Conservation (phyloP, 1,140 invertebrate genomes). For the Diorhabda sublineata region DNA sequence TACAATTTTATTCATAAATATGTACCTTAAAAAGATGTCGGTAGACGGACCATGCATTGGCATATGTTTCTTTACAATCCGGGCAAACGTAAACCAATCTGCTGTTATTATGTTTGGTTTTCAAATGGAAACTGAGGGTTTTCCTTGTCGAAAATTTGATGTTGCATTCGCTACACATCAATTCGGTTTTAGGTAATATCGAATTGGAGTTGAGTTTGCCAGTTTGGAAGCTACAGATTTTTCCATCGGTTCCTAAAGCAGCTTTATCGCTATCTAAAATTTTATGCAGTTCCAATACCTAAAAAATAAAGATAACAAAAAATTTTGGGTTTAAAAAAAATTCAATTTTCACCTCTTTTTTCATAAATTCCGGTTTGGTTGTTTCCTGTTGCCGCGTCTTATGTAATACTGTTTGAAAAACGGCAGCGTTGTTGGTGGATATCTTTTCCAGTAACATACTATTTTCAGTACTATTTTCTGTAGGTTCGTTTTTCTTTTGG, state of each 20-base stretch:
- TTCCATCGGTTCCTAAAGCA: constrained; percentile 58
- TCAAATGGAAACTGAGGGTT: constrained; percentile 64
- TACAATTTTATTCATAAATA: neutral
- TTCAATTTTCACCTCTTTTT: constrained; percentile 29
- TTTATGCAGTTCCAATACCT: constrained; percentile 55
- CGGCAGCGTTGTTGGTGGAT: constrained; percentile 26
- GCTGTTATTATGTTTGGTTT: constrained; percentile 62
- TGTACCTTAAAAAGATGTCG: constrained; percentile 50
- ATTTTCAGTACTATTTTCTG: constrained; percentile 14
- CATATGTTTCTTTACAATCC: constrained; percentile 63
- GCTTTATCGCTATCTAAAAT: constrained; percentile 52
- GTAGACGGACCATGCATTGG: constrained; percentile 66
- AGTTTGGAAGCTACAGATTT: constrained; percentile 47
- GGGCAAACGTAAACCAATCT: constrained; percentile 64
- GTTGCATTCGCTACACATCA: constrained; percentile 50
- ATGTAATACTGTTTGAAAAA: constrained; percentile 35
- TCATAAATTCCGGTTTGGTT: constrained; percentile 27
- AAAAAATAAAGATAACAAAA: constrained; percentile 27
- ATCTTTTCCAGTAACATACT: constrained; percentile 34
- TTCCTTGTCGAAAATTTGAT: constrained; percentile 65
- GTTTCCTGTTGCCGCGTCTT: constrained; percentile 6
- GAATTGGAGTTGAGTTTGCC: constrained; percentile 30
- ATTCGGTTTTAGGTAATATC: constrained; percentile 41
- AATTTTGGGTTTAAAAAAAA: neutral
- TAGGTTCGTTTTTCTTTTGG: constrained; percentile 24